These are phyloP conservation scores for Phocoena phocoena DNA, from an alignment of 2,113 vertebrate genomes.

Conservation along the genomic window DNA sequence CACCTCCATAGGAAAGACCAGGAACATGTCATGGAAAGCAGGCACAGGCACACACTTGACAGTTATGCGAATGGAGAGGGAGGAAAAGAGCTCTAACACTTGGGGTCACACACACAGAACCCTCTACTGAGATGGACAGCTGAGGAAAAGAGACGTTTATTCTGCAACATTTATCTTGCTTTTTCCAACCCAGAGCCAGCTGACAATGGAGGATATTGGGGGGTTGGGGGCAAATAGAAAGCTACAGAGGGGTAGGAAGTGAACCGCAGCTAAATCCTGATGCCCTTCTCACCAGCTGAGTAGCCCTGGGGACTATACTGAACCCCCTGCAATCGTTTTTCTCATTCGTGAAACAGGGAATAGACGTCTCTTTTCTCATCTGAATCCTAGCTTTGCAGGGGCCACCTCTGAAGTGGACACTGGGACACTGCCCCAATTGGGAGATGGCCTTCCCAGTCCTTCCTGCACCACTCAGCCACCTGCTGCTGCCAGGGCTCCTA, in stretches of 20 bases:
- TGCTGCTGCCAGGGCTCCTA: constrained; percentile 61
- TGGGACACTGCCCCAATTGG: neutral
- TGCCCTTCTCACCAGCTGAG: neutral
- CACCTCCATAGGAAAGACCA: neutral
- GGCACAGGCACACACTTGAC: neutral
- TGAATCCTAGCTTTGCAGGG: neutral
- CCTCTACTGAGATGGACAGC: neutral
- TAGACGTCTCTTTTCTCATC: neutral
- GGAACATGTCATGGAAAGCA: fast-evolving
- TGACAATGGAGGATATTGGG: neutral
- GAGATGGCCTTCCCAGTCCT: neutral
- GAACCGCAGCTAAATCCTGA: neutral
- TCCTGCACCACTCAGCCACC: neutral
- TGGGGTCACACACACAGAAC: neutral
- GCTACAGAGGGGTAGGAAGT: neutral
- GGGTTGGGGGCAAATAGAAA: fast-evolving
- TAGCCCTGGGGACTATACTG: neutral
- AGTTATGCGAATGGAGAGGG: fast-evolving
- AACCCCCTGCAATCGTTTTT: neutral
- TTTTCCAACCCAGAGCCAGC: neutral
- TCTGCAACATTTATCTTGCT: neutral
- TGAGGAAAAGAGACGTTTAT: neutral
- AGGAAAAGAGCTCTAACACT: no score
- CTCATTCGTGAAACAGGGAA: neutral
- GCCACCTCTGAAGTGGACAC: neutral